Base-by-base conservation (phyloP, 2,797 vertebrate species). In the Sciurus vulgaris region DNA sequence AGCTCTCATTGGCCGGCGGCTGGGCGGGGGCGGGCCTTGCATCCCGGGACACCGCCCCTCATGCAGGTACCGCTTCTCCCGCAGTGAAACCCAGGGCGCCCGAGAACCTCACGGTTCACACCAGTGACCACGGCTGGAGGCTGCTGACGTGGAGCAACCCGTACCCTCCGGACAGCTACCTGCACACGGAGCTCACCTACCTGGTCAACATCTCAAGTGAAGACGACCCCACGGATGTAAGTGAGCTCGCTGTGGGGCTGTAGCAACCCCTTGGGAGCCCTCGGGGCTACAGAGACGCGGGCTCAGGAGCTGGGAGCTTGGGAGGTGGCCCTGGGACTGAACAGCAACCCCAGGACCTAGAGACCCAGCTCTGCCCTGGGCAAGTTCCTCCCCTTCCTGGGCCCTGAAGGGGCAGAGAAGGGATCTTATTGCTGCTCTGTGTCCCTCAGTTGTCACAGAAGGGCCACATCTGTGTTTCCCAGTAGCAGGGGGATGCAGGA, bases 31-130 rank as follows among this genome's bases (percentile, higher is more conserved):
- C 33, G 7, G 28, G 78, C 20, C 47, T 26, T 24, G 41, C 18
- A 2, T 14, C 35, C 28, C 33, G 0, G 0, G n/a, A 11, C 41
- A 15, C 12, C 12, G 84, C 26, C 8, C 67, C 92, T 97, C 73
- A 96, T 3, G 0, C 26, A 28, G 18, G 70, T 8, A 0, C 13
- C 1, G 0, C 69, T 88, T 82, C 86, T 89, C 81, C 74, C 5
- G 4, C 97, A 98, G 98, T 98, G 97, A 98, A 98, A n/a, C 98
- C 98, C 1, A 97, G 54, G 69, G 47, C 98, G 9, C 98, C 98
- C 0, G 65, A 54, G 65, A 98, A 98, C 93, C 97, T 99, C 93
- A 56, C 65, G 0, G 1, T 98, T 17, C 9, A 92, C 4, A 0
- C 61, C 59, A 81, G 94, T 47, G 7, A 0, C 3, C 95, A 89